Conservation (phyloP, 2,797 vertebrate genomes). For the Craterocephalus amniculus region DNA sequence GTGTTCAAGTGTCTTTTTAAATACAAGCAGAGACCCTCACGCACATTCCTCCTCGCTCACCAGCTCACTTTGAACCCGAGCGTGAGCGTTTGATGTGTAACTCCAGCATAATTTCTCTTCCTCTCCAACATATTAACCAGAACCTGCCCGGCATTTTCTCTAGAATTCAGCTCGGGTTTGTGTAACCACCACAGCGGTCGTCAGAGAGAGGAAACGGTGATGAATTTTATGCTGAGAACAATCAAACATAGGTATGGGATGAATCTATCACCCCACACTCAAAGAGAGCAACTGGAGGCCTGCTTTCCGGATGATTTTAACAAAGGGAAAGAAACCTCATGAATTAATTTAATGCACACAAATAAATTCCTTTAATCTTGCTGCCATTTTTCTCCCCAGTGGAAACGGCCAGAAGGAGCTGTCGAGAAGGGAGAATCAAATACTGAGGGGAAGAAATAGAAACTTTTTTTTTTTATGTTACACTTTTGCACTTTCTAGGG, state of each 20-base stretch:
- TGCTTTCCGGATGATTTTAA: constrained; percentile 65
- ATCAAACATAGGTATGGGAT: constrained; percentile 76
- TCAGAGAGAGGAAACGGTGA: constrained; percentile 66
- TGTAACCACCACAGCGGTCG: constrained; percentile 57
- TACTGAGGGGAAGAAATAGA: constrained; percentile 14
- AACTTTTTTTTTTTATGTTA: constrained; percentile 39
- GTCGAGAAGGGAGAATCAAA: constrained; percentile 44
- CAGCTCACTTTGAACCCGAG: constrained; percentile 73
- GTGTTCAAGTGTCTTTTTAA: constrained; percentile 57
- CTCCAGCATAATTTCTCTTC: constrained; percentile 70
- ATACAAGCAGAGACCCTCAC: constrained; percentile 4
- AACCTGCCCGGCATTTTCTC: constrained; percentile 64
- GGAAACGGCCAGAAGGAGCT: constrained; percentile 65
- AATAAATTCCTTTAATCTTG: constrained; percentile 80
- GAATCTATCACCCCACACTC: constrained; percentile 77
- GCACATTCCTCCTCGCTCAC: constrained; percentile 46
- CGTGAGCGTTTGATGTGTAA: constrained; percentile 73
- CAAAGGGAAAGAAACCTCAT: constrained; percentile 67
- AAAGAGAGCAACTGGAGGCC: constrained; percentile 71
- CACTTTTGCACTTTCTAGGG: constrained; percentile 55
- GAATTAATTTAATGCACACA: constrained; percentile 75
- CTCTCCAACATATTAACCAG: constrained; percentile 79
- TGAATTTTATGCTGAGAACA: constrained; percentile 80
- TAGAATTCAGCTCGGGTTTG: constrained; percentile 62
- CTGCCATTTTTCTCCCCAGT: constrained; percentile 69